Conservation (phyloP, 1,140 invertebrate genomes). For the Tetranychus cinnabarinus region DNA sequence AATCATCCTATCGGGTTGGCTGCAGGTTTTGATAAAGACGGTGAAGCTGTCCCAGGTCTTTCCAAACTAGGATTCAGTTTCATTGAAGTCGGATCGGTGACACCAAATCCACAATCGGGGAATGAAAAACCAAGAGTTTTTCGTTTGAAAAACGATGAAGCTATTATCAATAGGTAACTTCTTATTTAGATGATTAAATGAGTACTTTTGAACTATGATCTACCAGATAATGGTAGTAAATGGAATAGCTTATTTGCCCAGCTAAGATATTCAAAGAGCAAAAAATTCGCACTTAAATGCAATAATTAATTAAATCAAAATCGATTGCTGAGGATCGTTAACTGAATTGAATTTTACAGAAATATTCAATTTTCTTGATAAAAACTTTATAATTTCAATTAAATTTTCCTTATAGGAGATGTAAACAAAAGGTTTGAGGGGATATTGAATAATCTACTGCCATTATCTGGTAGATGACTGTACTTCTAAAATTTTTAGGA, state of each 20-base stretch:
- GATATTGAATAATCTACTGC: too few species aligned
- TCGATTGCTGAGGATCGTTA: too few species aligned
- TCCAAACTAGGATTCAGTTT: conserved; percentile 73
- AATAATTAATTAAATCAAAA: not conserved
- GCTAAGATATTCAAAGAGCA: not conserved
- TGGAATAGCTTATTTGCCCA: not conserved
- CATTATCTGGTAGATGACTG: too few species aligned
- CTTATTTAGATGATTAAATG: too few species aligned
- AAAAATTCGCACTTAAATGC: not conserved
- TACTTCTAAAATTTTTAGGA: too few species aligned
- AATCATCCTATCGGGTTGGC: conserved; percentile 80
- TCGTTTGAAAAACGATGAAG: conserved; percentile 51
- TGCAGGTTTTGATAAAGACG: conserved; percentile 95
- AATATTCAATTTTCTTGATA: too few species aligned
- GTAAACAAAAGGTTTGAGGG: too few species aligned
- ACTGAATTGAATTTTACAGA: too few species aligned
- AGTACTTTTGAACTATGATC: not conserved
- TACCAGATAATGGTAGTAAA: too few species aligned
- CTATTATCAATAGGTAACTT: conserved; percentile 62
- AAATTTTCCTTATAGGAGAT: too few species aligned
- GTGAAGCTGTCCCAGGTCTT: conserved; percentile 58
- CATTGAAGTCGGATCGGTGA: conserved; percentile 88
- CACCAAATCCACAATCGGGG: conserved; percentile 68
- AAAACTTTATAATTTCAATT: too few species aligned
- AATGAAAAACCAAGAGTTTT: conserved; percentile 83